phyloP scores from a whole-genome alignment of 2,888 invertebrate genomes.

The Nymphalis urticae region DNA sequence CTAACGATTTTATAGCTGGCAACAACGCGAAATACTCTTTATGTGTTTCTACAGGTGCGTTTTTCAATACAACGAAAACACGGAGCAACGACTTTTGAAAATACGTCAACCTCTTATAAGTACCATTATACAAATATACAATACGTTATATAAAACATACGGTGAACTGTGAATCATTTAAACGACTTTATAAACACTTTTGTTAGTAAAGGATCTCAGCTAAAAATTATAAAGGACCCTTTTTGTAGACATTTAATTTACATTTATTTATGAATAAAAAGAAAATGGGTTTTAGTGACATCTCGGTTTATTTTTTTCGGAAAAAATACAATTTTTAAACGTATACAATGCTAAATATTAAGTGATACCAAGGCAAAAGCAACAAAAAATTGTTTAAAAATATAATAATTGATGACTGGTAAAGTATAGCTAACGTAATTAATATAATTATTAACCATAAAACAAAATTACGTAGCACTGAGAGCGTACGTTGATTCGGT shows the following conservation, averaged over 20 bases:
- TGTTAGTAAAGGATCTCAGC: neutral
- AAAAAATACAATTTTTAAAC: too few species aligned
- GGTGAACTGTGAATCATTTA: slow-evolving; percentile 7
- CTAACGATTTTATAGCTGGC: slow-evolving; percentile 13
- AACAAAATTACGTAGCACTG: slow-evolving; percentile 19
- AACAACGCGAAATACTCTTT: slow-evolving; percentile 19
- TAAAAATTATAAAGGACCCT: neutral
- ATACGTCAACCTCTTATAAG: slow-evolving; percentile 34
- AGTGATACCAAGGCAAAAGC: too few species aligned
- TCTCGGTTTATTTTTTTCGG: too few species aligned
- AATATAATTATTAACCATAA: slow-evolving; percentile 12
- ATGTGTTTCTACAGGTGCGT: slow-evolving; percentile 36
- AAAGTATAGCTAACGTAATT: neutral
- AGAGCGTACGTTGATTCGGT: slow-evolving; percentile 34
- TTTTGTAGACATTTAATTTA: neutral
- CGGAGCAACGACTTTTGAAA: slow-evolving; percentile 36
- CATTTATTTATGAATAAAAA: too few species aligned
- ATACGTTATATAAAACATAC: slow-evolving; percentile 23
- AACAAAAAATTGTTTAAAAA: neutral
- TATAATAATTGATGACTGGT: neutral
- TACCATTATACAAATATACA: slow-evolving; percentile 15
- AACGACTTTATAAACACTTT: slow-evolving; percentile 9
- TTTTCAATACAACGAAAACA: slow-evolving; percentile 30
- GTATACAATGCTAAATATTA: too few species aligned
- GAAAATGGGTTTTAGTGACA: too few species aligned